Evolutionary conservation across 2,797 vertebrate species (phyloP).

Genomic region (Spinus olivaceus): DNA sequence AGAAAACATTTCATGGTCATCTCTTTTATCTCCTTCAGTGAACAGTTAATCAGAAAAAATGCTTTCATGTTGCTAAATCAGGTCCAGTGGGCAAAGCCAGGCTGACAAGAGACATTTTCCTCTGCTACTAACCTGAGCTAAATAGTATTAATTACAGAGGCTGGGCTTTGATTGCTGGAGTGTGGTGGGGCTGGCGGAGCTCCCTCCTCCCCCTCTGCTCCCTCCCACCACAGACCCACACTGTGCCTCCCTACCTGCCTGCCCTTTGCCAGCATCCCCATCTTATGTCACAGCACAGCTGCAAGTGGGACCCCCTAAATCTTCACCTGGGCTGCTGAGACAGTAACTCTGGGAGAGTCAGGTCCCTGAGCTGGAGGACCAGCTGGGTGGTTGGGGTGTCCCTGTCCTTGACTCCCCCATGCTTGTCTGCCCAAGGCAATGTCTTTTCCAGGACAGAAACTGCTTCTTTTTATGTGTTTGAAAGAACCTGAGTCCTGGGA

Average conservation of each 20-base stretch:
- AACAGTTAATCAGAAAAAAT: conserved; percentile 74
- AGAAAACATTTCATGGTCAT: conserved; percentile 71
- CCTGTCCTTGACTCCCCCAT: neutral
- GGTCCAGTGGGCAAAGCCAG: conserved; percentile 67
- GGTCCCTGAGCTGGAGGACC: neutral
- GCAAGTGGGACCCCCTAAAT: neutral
- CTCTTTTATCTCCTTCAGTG: conserved; percentile 75
- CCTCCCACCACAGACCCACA: neutral
- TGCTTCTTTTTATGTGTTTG: neutral
- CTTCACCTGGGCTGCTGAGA: neutral
- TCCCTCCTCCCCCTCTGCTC: neutral
- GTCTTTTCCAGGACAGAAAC: neutral
- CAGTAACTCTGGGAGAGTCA: neutral
- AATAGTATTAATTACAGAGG: conserved; percentile 74
- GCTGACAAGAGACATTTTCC: conserved; percentile 72
- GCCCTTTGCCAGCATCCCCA: neutral
- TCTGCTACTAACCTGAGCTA: conserved; percentile 65
- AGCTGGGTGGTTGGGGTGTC: neutral
- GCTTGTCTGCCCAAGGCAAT: neutral
- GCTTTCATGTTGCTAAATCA: conserved; percentile 76
- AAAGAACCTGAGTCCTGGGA: neutral
- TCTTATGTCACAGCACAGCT: neutral
- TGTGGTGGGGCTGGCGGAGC: conserved; percentile 34
- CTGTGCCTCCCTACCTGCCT: neutral
- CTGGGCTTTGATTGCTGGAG: conserved; percentile 68